Conservation (phyloP, 2,797 vertebrate genomes). For the Sebastes elongatus region DNA sequence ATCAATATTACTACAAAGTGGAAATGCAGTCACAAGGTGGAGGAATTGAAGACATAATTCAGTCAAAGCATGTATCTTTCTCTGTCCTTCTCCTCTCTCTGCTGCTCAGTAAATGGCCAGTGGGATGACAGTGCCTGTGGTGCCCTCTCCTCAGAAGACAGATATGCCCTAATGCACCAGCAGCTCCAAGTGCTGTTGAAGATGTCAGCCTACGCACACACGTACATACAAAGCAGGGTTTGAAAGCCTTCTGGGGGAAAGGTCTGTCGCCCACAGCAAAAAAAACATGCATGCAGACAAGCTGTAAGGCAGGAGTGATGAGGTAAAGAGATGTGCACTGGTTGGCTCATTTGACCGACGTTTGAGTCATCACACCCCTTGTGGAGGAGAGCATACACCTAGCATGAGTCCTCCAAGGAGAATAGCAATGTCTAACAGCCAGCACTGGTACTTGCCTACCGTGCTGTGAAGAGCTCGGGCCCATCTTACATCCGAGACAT, state of each 20-base stretch:
- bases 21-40: not conserved
- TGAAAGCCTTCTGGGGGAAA: constrained; percentile 42
- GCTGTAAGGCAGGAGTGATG: constrained; percentile 9
- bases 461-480: not conserved
- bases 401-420: not conserved
- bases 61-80: constrained; percentile 35
- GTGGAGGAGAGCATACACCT: not conserved
- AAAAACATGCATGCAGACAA: constrained; percentile 46
- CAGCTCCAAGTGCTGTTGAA: constrained; percentile 52
- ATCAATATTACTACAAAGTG: constrained; percentile 13
- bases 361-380: not conserved
- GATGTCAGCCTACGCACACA: constrained; percentile 56
- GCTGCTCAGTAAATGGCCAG: constrained; percentile 65
- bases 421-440: not conserved
- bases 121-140: constrained; percentile 50
- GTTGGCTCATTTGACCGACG: constrained; percentile 33
- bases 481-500: not conserved
- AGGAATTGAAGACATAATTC: constrained; percentile 33
- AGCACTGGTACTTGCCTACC: not conserved
- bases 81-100: constrained; percentile 45
- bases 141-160: constrained; percentile 58
- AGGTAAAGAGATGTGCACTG: constrained; percentile 26
- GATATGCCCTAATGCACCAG: constrained; percentile 63
- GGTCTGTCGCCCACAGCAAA: constrained; percentile 37
- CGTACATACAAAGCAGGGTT: constrained; percentile 42